These are phyloP conservation scores for Eudasyphora cyanicolor DNA, from an alignment of 2,888 invertebrate species.

Conservation along the genomic window DNA sequence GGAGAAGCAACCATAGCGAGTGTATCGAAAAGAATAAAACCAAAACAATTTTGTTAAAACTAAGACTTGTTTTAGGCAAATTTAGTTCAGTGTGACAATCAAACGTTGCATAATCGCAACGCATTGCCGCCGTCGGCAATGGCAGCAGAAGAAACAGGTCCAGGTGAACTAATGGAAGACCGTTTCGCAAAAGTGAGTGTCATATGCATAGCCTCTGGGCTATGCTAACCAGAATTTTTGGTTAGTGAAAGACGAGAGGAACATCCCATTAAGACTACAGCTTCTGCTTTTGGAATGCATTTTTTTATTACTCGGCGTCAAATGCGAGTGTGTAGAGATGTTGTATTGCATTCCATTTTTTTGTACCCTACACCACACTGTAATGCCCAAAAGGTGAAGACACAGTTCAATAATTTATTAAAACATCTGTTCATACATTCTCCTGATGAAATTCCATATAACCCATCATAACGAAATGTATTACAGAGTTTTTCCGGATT, in stretches of 20 bases:
- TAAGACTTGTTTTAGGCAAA: slow-evolving; percentile 25
- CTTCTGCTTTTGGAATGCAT: neutral
- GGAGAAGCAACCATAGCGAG: neutral
- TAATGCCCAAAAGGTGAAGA: too few species aligned
- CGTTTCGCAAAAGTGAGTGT: neutral
- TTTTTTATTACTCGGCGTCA: neutral
- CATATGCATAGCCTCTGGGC: neutral
- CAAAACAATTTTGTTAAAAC: neutral
- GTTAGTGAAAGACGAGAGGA: too few species aligned
- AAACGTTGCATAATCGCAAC: slow-evolving; percentile 25
- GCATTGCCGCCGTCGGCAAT: neutral
- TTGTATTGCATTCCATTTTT: too few species aligned
- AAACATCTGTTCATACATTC: too few species aligned
- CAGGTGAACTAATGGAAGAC: neutral
- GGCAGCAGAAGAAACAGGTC: slow-evolving; percentile 10
- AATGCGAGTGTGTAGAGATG: neutral
- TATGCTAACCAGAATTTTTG: neutral
- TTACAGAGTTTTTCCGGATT: too few species aligned
- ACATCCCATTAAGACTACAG: neutral
- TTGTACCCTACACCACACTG: too few species aligned
- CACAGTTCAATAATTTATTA: too few species aligned
- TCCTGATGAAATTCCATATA: too few species aligned
- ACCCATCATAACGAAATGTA: too few species aligned
- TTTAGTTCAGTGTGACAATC: slow-evolving; percentile 40
- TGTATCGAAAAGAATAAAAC: neutral